Base-by-base conservation (phyloP, 2,113 vertebrate genomes). In the Heterochromis multidens region DNA sequence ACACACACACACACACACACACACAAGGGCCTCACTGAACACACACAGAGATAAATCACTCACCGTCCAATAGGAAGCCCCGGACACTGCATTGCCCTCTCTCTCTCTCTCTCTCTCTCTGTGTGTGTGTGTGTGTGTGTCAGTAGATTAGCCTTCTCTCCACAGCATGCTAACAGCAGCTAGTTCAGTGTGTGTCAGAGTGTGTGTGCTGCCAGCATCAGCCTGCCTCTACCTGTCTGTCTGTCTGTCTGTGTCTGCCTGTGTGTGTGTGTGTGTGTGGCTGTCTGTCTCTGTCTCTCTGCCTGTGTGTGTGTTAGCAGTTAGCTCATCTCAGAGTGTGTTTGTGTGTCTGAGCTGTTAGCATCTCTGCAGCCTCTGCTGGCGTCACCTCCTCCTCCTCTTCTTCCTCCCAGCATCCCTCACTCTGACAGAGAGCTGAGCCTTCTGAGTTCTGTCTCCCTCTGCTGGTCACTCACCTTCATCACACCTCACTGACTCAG, bases 361-460 rank as follows among this genome's bases (percentile, higher is more conserved):
- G 90, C 92, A 88, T 92, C 89, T 86, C 89, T 93, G 91, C 90
- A 93, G 85, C 89, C 85, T 87, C 82, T 92, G 81, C 61, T 88
- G 83, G 33, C 82, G 85, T 91, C 90, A 80, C 74, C 62, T 87
- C 82, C 77, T 85, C 86, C 79, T 81, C 70, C 79, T 86, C 80
- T 77, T 82, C 70, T 58, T 90, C 84, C 79, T 92, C 92, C 90
- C 90, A 90, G 86, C 88, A 90, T 89, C 89, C 92, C 56, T 87
- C 80, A 70, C 54, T 83, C 33, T 80, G 77, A 80, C 21, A 54
- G 58, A 46, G 54, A 81, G 43, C 62, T 58, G n/a, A 25, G 29
- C 3, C 13, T 11, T 6, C 33, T 56, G 6, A 74, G 6, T 37
- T 91, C 5, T 88, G 86, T 16, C 86, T 88, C 91, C 90, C 82